Evolutionary conservation across 2,113 vertebrate genomes (phyloP).

Genomic region (Pituophis catenifer): DNA sequence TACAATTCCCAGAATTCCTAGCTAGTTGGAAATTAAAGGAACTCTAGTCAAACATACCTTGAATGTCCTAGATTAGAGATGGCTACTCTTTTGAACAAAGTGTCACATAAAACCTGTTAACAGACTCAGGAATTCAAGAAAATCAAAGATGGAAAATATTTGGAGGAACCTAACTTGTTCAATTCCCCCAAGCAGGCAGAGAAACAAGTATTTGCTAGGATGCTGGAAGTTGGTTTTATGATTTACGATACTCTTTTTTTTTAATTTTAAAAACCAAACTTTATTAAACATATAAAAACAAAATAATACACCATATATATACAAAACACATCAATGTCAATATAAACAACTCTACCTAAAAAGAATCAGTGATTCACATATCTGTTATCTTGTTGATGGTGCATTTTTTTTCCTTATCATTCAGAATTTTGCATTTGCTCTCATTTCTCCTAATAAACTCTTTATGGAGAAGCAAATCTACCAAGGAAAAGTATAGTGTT

Average conservation of each 20-base stretch:
- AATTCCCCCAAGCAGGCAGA: neutral
- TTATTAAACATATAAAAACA: no score
- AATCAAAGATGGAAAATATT: no score
- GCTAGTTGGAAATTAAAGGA: neutral
- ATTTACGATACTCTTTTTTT: neutral
- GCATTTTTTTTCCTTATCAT: no score
- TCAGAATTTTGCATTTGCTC: no score
- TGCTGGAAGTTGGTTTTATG: neutral
- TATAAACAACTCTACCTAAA: no score
- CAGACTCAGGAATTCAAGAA: no score
- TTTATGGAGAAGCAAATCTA: slow-evolving; percentile 70
- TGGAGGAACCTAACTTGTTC: neutral
- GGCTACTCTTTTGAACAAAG: neutral
- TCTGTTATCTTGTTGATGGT: no score
- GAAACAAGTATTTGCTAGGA: neutral
- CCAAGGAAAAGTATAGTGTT: slow-evolving; percentile 82
- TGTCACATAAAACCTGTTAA: neutral
- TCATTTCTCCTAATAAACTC: neutral
- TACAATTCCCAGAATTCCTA: neutral
- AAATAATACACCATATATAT: no score
- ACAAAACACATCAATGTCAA: no score
- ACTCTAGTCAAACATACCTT: neutral
- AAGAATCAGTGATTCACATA: no score
- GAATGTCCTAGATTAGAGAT: neutral
- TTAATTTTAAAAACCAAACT: no score